Evolutionary conservation across 2,113 vertebrate genomes (phyloP).

Genomic region (Eonycteris spelaea): DNA sequence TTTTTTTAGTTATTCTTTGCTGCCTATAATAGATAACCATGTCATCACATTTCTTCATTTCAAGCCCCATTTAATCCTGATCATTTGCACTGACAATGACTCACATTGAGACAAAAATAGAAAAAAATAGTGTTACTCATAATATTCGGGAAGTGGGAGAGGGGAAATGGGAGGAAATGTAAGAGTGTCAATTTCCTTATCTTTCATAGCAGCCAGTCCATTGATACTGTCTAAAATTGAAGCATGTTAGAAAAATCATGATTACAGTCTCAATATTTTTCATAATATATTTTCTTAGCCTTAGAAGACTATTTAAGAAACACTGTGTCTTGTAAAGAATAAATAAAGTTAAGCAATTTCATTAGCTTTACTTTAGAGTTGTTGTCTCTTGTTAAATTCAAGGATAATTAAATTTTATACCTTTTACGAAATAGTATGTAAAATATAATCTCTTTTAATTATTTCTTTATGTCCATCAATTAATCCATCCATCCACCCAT

Average conservation of each 20-base stretch:
- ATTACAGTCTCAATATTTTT: not conserved
- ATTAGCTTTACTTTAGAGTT: slow-evolving; percentile 14
- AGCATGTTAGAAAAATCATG: not conserved
- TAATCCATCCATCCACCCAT: not conserved
- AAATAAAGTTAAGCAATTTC: not conserved
- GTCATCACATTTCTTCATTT: slow-evolving; percentile 49
- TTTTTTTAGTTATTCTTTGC: slow-evolving; percentile 29
- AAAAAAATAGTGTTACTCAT: slow-evolving; percentile 57
- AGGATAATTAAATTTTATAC: not conserved
- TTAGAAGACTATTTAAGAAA: not conserved
- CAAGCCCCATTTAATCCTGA: slow-evolving; percentile 24
- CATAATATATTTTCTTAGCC: slow-evolving; percentile 19
- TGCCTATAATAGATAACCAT: not conserved
- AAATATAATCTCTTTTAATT: not conserved
- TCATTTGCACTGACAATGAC: slow-evolving; percentile 40
- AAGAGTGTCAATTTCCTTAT: slow-evolving; percentile 40
- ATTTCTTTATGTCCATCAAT: not conserved
- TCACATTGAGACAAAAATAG: slow-evolving; percentile 60
- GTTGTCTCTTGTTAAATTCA: slow-evolving; percentile 12
- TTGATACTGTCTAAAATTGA: slow-evolving; percentile 27
- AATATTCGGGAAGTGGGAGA: slow-evolving; percentile 43
- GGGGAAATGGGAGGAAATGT: not conserved
- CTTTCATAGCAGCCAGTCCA: slow-evolving; percentile 18
- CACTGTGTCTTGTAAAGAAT: slow-evolving; percentile 19
- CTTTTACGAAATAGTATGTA: not conserved